Percentiles rank a stretch among this genome's conserved stretches.
These are phyloP conservation scores for Lophura nycthemera DNA, from an alignment of 2,113 vertebrate genomes.

Conservation along the genomic window DNA sequence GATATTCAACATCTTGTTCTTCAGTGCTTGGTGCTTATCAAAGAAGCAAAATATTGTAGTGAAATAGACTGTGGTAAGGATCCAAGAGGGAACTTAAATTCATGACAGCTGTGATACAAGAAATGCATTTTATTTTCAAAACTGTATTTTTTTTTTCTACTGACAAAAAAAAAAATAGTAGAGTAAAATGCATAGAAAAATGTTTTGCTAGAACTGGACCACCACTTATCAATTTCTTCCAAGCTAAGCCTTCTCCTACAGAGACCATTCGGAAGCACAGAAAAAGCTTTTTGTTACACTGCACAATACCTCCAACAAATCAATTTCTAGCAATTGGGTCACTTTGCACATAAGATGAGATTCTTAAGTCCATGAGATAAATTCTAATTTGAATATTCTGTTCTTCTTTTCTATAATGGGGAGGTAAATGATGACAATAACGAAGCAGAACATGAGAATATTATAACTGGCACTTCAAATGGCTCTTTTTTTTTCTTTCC, in stretches of 20 bases:
- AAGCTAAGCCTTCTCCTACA: background rate
- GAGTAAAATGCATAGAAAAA: background rate
- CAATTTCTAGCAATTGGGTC: background rate
- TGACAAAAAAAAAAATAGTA: background rate
- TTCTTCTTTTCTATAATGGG: background rate
- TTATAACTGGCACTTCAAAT: background rate
- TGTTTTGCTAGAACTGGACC: background rate
- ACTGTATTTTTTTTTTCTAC: background rate
- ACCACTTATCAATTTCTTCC: background rate
- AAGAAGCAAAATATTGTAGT: background rate
- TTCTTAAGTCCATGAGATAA: background rate
- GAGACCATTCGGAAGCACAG: background rate
- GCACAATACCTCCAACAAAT: background rate
- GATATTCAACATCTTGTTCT: background rate
- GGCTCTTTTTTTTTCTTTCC: background rate
- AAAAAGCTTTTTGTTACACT: background rate
- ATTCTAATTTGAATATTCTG: background rate
- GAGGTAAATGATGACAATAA: background rate
- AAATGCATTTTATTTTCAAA: slow-evolving; percentile 21
- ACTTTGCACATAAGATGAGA: background rate
- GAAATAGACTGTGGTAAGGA: background rate
- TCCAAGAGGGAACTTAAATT: slow-evolving; percentile 33
- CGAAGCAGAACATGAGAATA: background rate
- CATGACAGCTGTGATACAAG: slow-evolving; percentile 16
- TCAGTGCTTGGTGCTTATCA: background rate